Evolutionary conservation across 1,140 invertebrate genomes (phyloP), one percentile per base, ranked within the genome.

Genomic region (Mactra quadrangularis): DNA sequence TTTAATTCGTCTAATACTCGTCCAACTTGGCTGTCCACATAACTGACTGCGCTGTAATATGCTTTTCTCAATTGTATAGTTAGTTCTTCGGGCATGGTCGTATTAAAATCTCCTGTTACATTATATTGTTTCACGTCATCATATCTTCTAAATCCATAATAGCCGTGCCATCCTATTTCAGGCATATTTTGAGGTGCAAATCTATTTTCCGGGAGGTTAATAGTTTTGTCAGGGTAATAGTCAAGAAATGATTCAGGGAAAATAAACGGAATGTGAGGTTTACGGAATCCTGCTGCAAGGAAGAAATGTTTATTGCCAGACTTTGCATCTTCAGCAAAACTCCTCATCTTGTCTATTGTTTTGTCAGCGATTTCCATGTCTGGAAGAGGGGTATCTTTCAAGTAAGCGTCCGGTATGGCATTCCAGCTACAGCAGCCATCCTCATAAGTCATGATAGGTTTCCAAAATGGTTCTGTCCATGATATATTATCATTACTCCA

Each of bases 11-110:
- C 87, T n/a, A 97, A 84, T 57, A 97, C 88, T 82, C 94, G 90
- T 31, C 97, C 97, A 86, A 97, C 94, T 25, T 97, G 92, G 89
- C 96, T 93, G 90, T 98, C 97, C 22, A 97, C 94, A 47, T 50
- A 72, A 19, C 41, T 72, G 0, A 72, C 29, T 3, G 47, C 41
- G 52, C 70, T 55, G 90, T 97, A 97, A 50, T 83, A 83, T 3
- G 70, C 71, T 35, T 64, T 41, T 15, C 81, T 38, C 3, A 83
- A 45, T 22, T 15, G n/a, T 15, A 35, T 45, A n/a, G 45, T 31
- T 22, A 41, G 22, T 50, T 83, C 62, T 13, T 60, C 50, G 15
- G 82, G 74, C 35, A 78, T 33, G 17, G 60, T 35, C n/a, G 50
- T 52, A n/a, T n/a, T n/a, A n/a, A n/a, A n/a, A n/a, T 68, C 22